Base-by-base conservation (phyloP, 2,888 invertebrate species). In the Tyria jacobaeae region DNA sequence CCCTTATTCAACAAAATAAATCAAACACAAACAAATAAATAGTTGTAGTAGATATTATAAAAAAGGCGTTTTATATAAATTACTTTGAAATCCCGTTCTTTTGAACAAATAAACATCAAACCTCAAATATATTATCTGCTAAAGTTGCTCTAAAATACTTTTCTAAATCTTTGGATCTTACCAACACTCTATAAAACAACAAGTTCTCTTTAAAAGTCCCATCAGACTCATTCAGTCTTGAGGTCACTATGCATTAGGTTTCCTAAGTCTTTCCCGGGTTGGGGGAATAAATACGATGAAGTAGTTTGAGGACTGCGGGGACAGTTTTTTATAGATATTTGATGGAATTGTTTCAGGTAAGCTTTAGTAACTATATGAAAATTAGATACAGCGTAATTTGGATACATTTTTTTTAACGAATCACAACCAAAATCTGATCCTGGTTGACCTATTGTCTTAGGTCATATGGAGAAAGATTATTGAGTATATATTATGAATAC, bases 281-380 rank as follows among this genome's bases (percentile, higher is more conserved):
- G 54, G 47, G 44, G 21, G 37, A 61, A 64, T 55, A 57, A 60
- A 55, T 50, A 58, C 57, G n/a, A n/a, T n/a, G n/a, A 48, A 51
- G 57, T 54, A 54, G 14, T 21, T 37, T 15, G 7, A 27, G 7
- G 7, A 3, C n/a, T 17, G 15, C 31, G 12, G 2, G 3, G n/a
- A 27, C 5, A 12, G 10, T 24, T 57, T 15, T 12, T 39, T 31
- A 7, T 27, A 12, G 54, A 27, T 41, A n/a, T n/a, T 24, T 54
- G 27, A 37, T 10, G 25, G 7, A 24, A 14, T 37, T 52, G 35
- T n/a, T 10, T 44, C 21, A 21, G 21, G 12, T 12, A 21, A 10
- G 4, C 12, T 21, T 44, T 21, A 21, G 3, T 21, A 44, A 21
- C 21, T 44, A 17, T 12, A 5, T 4, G 12, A 44, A 44, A 0